Base-by-base conservation (phyloP, 2,888 invertebrate species). In the Eledona agricola region DNA sequence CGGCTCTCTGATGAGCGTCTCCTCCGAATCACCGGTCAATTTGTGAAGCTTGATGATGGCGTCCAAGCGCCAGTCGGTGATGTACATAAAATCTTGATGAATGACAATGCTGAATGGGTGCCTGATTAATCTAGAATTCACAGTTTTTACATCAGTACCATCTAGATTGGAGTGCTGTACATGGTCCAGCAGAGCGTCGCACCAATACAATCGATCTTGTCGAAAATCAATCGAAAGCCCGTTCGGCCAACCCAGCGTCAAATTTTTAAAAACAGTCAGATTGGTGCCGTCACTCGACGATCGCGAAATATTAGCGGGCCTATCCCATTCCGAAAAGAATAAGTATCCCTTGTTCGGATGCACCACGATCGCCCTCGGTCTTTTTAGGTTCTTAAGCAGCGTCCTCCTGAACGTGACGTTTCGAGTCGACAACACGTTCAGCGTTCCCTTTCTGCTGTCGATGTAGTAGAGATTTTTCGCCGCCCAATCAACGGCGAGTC, bases 221-320 rank as follows among this genome's bases (percentile, higher is more conserved):
- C 83, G 83, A 70, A 92, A 94, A 76, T 98, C 98, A 57, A 98
- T 91, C 1, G 95, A 92, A 2, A 98, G 78, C 0, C 97, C 97
- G 73, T 98, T 98, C 0, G 98, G 98, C 97, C 97, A 98, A 1
- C 96, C 96, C 0, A 97, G 80, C 0, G 96, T 91, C 0, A 95
- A 85, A 69, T 94, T 92, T 61, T 89, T 87, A 71, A 97, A 96
- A 0, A 95, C 90, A 1, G 90, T 79, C 10, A 95, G 79, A 60
- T 90, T 90, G 0, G 85, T 87, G 1, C 97, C 98, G 70, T 99
- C 97, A 0, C 93, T 86, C 65, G 89, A 87, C 0, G 96, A 93
- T 61, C 97, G 82, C 51, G 93, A 96, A 57, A 98, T 98, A 72
- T 96, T 96, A 0, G 97, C 96, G 0, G 96, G 96, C 2, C 96